A percentile compares a stretch with the other conserved stretches of the same genome.
Conservation (phyloP, 1,140 invertebrate genomes). For the Bombus confusus region DNA sequence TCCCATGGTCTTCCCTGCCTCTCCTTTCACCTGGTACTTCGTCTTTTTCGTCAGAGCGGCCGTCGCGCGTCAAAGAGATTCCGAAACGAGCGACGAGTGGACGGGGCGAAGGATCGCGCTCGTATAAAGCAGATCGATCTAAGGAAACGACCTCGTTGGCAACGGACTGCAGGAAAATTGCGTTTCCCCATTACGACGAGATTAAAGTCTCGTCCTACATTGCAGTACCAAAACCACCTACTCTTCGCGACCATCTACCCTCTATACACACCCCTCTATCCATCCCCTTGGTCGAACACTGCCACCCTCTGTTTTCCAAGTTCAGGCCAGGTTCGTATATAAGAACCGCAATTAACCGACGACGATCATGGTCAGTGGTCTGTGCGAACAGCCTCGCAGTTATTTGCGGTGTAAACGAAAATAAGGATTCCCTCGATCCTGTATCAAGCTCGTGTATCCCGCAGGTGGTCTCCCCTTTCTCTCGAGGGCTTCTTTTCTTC, state of each 20-base stretch:
- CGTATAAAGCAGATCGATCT: constrained; percentile 57
- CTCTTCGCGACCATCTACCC: too few species aligned
- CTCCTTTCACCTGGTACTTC: constrained; percentile 1
- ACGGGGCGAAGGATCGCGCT: constrained; percentile 28
- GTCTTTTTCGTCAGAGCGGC: constrained; percentile 6
- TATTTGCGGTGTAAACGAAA: constrained; percentile 69
- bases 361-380: constrained; percentile 25
- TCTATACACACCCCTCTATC: neutral
- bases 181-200: constrained; percentile 69
- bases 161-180: constrained; percentile 66
- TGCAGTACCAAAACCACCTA: constrained; percentile 39
- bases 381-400: constrained; percentile 41
- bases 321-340: constrained; percentile 55
- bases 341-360: constrained; percentile 68
- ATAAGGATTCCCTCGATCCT: constrained; percentile 42
- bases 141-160: constrained; percentile 54
- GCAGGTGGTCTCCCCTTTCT: neutral
- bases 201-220: constrained; percentile 67
- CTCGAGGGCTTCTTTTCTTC: neutral
- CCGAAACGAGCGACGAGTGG: constrained; percentile 56
- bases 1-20: neutral
- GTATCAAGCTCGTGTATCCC: neutral
- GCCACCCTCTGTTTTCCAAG: constrained; percentile 41
- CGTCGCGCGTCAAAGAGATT: constrained; percentile 60
- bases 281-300: neutral